Percentiles rank a stretch among this genome's conserved stretches.
These are phyloP conservation scores for Plectrocnemia conspersa DNA, from an alignment of 1,140 invertebrate species.

Conservation along the genomic window DNA sequence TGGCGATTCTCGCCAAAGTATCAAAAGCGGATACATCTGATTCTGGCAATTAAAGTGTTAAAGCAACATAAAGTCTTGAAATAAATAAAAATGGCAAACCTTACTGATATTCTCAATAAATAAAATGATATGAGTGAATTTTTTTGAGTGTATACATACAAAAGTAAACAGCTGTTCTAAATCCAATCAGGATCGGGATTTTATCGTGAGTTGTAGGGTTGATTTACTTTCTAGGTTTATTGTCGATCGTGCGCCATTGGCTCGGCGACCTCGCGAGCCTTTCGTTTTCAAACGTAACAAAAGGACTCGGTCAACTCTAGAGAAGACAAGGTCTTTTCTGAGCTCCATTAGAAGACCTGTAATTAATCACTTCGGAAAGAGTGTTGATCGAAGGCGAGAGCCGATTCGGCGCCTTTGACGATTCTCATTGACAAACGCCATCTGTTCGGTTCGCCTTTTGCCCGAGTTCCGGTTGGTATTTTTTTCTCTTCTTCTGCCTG, in stretches of 20 bases:
- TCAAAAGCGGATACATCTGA: too few species aligned
- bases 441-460: not conserved
- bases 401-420: not conserved
- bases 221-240: constrained; percentile 15
- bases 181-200: too few species aligned
- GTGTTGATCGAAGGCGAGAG: not conserved
- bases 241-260: constrained; percentile 11
- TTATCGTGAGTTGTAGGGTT: too few species aligned
- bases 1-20: too few species aligned
- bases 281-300: constrained; percentile 13
- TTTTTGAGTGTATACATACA: constrained; percentile 1
- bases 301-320: constrained; percentile 4
- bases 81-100: not conserved
- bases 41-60: too few species aligned
- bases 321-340: constrained; percentile 10
- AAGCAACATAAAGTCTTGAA: too few species aligned
- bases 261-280: constrained; percentile 11
- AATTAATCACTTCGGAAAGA: constrained; percentile 10
- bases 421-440: not conserved
- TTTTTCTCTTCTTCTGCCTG: not conserved
- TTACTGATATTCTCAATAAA: not conserved
- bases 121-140: not conserved
- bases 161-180: too few species aligned
- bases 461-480: too few species aligned
- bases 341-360: constrained; percentile 11